phyloP scores from a whole-genome alignment of 2,888 invertebrate species.

The Aphodius sticticus region DNA sequence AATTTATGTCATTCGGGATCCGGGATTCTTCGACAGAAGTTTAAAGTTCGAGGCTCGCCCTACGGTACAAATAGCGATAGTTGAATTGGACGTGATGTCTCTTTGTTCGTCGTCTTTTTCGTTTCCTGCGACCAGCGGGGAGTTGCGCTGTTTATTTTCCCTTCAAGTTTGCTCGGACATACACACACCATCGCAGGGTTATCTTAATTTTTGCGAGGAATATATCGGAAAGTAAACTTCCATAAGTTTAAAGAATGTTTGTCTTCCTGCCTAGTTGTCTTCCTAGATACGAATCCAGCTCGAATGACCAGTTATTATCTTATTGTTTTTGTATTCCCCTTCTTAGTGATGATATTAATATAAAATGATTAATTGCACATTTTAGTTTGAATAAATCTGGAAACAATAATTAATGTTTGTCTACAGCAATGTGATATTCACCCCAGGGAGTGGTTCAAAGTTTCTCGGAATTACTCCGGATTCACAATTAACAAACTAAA shows the following conservation, averaged over 20 bases:
- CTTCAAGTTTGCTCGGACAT: not conserved
- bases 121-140: not conserved
- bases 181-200: not conserved
- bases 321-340: too few species aligned
- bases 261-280: not conserved
- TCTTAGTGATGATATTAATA: too few species aligned
- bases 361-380: too few species aligned
- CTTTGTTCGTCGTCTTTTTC: not conserved
- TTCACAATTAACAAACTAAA: too few species aligned
- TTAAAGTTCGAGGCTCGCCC: conserved; percentile 17
- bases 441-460: too few species aligned
- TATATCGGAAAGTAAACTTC: conserved; percentile 4
- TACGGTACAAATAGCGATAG: not conserved
- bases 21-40: conserved; percentile 25
- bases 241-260: not conserved
- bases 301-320: too few species aligned
- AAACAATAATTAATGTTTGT: too few species aligned
- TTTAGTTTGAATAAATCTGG: too few species aligned
- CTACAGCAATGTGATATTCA: too few species aligned
- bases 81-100: not conserved
- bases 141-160: not conserved
- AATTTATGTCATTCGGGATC: conserved; percentile 26
- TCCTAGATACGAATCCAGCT: too few species aligned
- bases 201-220: not conserved
- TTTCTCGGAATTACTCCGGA: too few species aligned